Evolutionary conservation across 64 coral and sea anemone species (phyloP), one percentile per base, ranked within the genome.

Genomic region (Montipora efflorescens): DNA sequence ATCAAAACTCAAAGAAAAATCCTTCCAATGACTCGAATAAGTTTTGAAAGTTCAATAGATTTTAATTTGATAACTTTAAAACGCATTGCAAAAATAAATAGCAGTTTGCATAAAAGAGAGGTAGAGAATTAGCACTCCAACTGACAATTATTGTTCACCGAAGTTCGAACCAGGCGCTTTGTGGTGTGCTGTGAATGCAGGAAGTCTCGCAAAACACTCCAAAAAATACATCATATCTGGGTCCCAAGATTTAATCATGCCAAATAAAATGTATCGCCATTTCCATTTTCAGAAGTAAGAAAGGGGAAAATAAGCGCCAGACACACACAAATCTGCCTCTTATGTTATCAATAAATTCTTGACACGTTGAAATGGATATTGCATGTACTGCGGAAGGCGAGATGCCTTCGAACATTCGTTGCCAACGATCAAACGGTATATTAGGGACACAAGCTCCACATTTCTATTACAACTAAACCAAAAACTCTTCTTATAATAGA

Each of bases 311-410:
- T 47, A 10, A 25, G 18, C 8, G 44, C 59, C 13, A 48, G 11
- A 71, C 62, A 51, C 14, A 20, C 66, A 8, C 43, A 70, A 50
- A 71, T 20, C 14, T n/a, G 67, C 45, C 23, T 70, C 82, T 11
- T 70, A 18, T 50, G 64, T 86, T 71, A 71, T 86, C 82, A 78
- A 44, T 5, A 21, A n/a, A 67, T 36, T 36, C 36, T 22, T 84
- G 82, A 86, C 82, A 62, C 66, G 70, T 86, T 72, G 64, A 86
- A 86, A 71, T 86, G 66, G 82, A 86, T 86, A 86, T 86, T 86
- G 82, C 45, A 22, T 86, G 76, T 7, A 19, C 19, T 47, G 66
- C 51, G 18, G 82, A 86, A 86, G 82, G 19, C 45, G 82, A 59
- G 59, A 70, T 86, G 82, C 49, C 66, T 86, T 50, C 19, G 82